Evolutionary conservation across 2,888 invertebrate genomes (phyloP), one percentile per base, ranked within the genome.

Genomic region (Nomada ruficornis): DNA sequence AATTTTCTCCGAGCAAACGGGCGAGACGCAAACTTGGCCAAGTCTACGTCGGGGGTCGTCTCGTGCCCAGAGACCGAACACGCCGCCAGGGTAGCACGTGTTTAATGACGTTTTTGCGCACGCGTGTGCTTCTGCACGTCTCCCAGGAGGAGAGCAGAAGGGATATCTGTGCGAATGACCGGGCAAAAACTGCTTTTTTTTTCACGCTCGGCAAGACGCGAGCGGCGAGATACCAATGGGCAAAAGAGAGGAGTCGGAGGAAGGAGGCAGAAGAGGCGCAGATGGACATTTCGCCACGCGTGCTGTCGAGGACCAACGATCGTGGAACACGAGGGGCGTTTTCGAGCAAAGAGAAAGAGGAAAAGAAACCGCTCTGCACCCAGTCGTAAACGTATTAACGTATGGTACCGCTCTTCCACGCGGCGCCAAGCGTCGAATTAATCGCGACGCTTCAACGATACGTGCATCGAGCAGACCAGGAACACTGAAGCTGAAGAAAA

Each of bases 61-160:
- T 84, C 78, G 84, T 84, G 84, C 84, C 83, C 77, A 72, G 76
- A 77, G 82, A 82, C 62, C 77, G 79, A 82, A 75, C 82, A 64
- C 85, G 76, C 82, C 76, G 84, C 83, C 75, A 65, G 80, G 65
- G 63, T 64, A 84, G 89, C 86, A 89, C 88, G 89, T 85, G 88
- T 88, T 86, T 71, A 52, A 70, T 55, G 63, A 62, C 55, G 86
- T 89, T 89, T 89, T 89, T 89, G 88, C 88, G 82, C 82, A 80
- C 80, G 85, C 86, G 86, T 83, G 77, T 80, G 60, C 78, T 71
- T 77, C 62, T 62, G 72, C 26, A 60, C 82, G 68, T 87, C 88
- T 88, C 88, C 88, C 88, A 88, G 88, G 87, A 88, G 82, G 88
- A 86, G 82, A 76, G 29, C 73, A 47, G 47, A 13, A 2, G 11